Percentiles rank a stretch among this genome's conserved stretches.
These are phyloP conservation scores for Phthorimaea operculella DNA, from an alignment of 1,140 invertebrate genomes.

Conservation along the genomic window DNA sequence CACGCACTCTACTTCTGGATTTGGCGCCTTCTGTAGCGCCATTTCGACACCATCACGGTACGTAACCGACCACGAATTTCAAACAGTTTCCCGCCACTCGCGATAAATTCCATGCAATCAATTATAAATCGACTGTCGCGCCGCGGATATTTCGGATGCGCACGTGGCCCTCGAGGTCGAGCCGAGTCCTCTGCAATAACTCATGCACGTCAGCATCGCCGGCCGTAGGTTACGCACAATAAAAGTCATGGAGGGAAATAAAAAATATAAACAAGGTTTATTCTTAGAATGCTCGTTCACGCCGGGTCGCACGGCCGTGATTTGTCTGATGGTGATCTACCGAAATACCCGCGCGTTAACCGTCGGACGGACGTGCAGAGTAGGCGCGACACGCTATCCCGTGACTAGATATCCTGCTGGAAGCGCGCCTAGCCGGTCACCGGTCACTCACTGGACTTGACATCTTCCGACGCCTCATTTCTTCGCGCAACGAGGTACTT, in stretches of 20 bases:
- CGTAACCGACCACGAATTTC: slow-evolving; percentile 28
- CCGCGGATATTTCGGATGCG: slow-evolving; percentile 38
- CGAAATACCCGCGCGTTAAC: slow-evolving; percentile 63
- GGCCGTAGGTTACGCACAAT: slow-evolving; percentile 28
- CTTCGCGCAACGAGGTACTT: too few species aligned
- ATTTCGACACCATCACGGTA: slow-evolving; percentile 61
- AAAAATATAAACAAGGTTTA: slow-evolving; percentile 68
- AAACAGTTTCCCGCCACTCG: slow-evolving; percentile 20
- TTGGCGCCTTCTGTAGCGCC: slow-evolving; percentile 61
- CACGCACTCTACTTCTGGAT: slow-evolving; percentile 34
- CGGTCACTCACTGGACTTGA: not conserved
- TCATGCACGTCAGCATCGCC: slow-evolving; percentile 14
- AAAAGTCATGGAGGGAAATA: slow-evolving; percentile 51
- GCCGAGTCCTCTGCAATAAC: slow-evolving; percentile 25
- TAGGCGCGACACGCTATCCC: slow-evolving; percentile 40
- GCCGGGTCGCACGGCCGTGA: slow-evolving; percentile 64
- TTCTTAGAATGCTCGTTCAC: slow-evolving; percentile 62
- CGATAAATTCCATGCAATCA: slow-evolving; percentile 30
- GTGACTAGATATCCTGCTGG: slow-evolving; percentile 31
- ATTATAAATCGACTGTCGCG: slow-evolving; percentile 34
- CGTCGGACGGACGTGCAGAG: slow-evolving; percentile 7
- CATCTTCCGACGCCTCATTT: too few species aligned
- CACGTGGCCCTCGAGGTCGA: slow-evolving; percentile 51
- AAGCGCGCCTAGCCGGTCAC: not conserved
- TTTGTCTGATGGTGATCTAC: slow-evolving; percentile 66